phyloP scores from a whole-genome alignment of 2,113 vertebrate species.

The Beaufortia kweichowensis region DNA sequence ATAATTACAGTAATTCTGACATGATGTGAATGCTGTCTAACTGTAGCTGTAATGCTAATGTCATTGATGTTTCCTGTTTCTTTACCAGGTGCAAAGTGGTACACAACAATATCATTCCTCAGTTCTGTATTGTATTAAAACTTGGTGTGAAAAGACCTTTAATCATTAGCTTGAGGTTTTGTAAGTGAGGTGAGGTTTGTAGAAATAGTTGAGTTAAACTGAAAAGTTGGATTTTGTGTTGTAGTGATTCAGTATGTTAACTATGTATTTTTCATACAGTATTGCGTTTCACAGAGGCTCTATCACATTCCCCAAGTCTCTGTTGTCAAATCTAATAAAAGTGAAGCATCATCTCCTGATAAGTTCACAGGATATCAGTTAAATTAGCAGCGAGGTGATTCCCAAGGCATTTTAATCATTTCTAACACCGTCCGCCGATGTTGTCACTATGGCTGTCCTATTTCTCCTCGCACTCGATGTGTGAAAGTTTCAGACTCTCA shows the following conservation, averaged over 20 bases:
- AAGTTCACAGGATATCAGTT: conserved; percentile 24
- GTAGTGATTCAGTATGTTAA: not conserved
- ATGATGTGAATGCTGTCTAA: not conserved
- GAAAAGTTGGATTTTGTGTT: not conserved
- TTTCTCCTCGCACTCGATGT: conserved; percentile 31
- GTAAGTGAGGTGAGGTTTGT: too few species aligned
- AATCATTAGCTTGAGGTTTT: too few species aligned
- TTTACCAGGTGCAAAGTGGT: too few species aligned
- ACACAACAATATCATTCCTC: too few species aligned
- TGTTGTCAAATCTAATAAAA: conserved; percentile 7
- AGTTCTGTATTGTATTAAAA: too few species aligned
- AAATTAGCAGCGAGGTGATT: conserved; percentile 10
- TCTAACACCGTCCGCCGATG: conserved; percentile 16
- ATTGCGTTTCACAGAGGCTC: not conserved
- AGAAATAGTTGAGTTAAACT: too few species aligned
- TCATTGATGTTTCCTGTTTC: too few species aligned
- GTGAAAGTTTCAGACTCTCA: conserved; percentile 52
- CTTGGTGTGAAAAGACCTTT: too few species aligned
- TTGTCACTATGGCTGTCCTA: conserved; percentile 45
- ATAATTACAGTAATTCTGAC: not conserved
- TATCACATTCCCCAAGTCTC: conserved; percentile 1
- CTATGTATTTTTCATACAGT: not conserved
- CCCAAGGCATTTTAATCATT: conserved; percentile 40
- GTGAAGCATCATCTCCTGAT: conserved; percentile 35
- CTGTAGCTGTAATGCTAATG: not conserved